phyloP scores from a whole-genome alignment of 2,888 invertebrate species.

The Margaritifera margaritifera region DNA sequence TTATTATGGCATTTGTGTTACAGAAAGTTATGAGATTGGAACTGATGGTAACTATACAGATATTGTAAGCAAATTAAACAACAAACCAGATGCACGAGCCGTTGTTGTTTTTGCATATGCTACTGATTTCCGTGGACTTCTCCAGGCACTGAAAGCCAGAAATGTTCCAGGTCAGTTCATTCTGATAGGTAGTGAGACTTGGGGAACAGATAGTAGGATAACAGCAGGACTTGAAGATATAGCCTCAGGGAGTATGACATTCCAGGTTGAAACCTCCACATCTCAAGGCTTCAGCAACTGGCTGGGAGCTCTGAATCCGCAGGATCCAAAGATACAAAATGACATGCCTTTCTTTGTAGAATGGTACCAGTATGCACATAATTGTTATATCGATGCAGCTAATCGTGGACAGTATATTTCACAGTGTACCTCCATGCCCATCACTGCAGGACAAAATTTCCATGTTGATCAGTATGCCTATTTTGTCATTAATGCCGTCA shows the following conservation, averaged over 20 bases:
- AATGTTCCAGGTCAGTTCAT: conserved; percentile 40
- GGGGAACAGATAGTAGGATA: conserved; percentile 36
- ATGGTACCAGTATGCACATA: conserved; percentile 56
- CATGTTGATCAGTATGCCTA: conserved; percentile 34
- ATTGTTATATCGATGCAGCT: conserved; percentile 57
- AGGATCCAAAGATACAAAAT: conserved; percentile 7
- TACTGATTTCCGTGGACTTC: conserved; percentile 28
- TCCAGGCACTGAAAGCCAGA: conserved; percentile 37
- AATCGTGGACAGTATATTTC: conserved; percentile 39
- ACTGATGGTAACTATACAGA: conserved; percentile 16
- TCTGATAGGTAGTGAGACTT: conserved; percentile 52
- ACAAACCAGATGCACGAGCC: conserved; percentile 45
- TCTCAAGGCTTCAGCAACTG: conserved; percentile 42
- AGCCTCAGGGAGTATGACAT: conserved; percentile 51
- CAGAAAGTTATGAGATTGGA: conserved; percentile 36
- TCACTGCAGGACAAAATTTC: conserved; percentile 32
- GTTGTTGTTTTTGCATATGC: conserved; percentile 47
- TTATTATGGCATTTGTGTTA: conserved; percentile 44
- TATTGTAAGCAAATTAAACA: conserved; percentile 40
- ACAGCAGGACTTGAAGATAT: conserved; percentile 39
- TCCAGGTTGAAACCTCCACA: conserved; percentile 33
- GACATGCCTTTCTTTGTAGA: conserved; percentile 53
- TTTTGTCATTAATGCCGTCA: conserved; percentile 61
- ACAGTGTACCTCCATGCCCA: conserved; percentile 28
- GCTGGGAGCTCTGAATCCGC: conserved; percentile 32